phyloP scores from a whole-genome alignment of 2,113 vertebrate species.

The Pseudopodoces humilis region DNA sequence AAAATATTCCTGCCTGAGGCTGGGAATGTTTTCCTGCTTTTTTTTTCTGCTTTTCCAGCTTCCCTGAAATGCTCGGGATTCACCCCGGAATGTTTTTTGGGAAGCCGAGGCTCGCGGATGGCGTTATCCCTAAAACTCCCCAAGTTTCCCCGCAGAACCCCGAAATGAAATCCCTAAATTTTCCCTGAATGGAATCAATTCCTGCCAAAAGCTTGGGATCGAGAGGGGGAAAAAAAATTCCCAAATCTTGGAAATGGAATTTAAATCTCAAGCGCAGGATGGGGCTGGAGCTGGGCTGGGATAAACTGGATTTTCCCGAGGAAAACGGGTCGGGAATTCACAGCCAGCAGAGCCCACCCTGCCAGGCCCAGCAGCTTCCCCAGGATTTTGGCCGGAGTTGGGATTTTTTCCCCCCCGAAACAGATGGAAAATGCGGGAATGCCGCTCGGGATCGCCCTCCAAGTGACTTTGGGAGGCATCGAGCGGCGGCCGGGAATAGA shows the following conservation, averaged over 20 bases:
- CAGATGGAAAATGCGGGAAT: background rate
- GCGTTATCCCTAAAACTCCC: background rate
- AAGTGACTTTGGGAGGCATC: slow-evolving; percentile 67
- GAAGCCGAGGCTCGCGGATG: background rate
- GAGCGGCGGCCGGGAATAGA: slow-evolving; percentile 48
- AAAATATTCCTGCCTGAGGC: background rate
- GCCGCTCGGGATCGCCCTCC: background rate
- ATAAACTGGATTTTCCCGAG: background rate
- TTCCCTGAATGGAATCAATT: background rate
- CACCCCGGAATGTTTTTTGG: background rate
- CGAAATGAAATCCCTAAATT: background rate
- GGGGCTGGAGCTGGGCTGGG: background rate
- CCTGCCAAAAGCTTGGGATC: rapidly evolving
- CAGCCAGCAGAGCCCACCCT: background rate
- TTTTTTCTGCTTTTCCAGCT: background rate
- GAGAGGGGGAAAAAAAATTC: background rate
- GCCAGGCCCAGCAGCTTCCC: background rate
- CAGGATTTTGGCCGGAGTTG: background rate
- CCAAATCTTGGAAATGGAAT: rapidly evolving
- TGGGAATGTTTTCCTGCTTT: background rate
- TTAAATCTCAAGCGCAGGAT: rapidly evolving
- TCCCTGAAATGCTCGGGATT: background rate
- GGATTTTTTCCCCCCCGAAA: background rate
- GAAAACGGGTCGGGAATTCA: background rate
- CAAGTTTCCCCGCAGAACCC: background rate